Percentiles rank a stretch among this genome's conserved stretches.
These are phyloP conservation scores for Rhinoptilus africanus DNA, from an alignment of 2,113 vertebrate genomes.

Conservation along the genomic window DNA sequence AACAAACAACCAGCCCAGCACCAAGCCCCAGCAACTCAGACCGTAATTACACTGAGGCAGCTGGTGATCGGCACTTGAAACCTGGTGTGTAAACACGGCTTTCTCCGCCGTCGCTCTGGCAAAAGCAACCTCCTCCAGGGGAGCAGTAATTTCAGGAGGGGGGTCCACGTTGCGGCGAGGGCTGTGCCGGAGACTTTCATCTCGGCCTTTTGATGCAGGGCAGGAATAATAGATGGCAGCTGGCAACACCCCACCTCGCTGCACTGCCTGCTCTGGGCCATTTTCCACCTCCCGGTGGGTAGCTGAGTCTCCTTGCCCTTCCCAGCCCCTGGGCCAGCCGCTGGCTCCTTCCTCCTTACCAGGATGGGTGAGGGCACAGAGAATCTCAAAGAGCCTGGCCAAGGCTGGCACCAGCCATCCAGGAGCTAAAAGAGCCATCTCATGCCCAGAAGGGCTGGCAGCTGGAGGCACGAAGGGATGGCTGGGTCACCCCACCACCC, in stretches of 20 bases:
- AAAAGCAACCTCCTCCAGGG: constrained; percentile 36
- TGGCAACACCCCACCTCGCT: background rate
- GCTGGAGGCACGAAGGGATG: background rate
- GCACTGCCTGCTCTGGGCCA: background rate
- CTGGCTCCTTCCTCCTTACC: background rate
- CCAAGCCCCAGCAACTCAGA: constrained; percentile 18
- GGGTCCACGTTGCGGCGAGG: background rate
- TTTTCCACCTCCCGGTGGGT: background rate
- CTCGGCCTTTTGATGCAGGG: constrained; percentile 39
- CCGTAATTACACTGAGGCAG: constrained; percentile 23
- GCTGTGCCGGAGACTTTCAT: constrained; percentile 40
- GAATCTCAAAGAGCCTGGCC: background rate
- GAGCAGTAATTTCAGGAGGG: constrained; percentile 6
- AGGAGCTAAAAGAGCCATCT: background rate
- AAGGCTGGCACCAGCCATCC: background rate
- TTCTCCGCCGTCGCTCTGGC: background rate
- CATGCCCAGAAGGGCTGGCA: background rate
- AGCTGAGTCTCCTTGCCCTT: background rate
- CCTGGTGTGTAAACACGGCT: constrained; percentile 45
- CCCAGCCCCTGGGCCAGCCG: background rate
- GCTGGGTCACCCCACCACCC: background rate
- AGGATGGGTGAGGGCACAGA: background rate
- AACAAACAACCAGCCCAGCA: constrained; percentile 40
- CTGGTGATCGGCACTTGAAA: constrained; percentile 5
- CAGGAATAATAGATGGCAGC: constrained; percentile 6